These are phyloP conservation scores for Lasioglossum leucozonium DNA, from an alignment of 2,888 invertebrate genomes.

Conservation along the genomic window DNA sequence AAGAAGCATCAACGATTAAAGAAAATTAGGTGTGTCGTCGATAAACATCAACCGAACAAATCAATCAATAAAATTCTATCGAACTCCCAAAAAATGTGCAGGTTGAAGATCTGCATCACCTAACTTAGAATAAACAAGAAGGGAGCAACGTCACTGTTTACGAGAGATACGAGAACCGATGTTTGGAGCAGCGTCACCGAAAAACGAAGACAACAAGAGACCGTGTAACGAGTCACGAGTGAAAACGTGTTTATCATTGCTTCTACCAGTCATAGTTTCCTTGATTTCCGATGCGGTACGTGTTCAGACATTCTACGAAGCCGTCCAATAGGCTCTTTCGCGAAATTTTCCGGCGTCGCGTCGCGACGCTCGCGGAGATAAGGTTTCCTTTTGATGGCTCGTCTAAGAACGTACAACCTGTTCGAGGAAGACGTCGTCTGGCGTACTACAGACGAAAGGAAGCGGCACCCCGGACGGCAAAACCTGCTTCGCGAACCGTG, in stretches of 20 bases:
- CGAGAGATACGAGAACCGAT: not conserved
- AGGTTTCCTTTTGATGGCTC: slow-evolving; percentile 1
- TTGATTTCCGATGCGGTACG: slow-evolving; percentile 30
- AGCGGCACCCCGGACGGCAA: slow-evolving; percentile 35
- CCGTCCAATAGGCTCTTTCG: not conserved
- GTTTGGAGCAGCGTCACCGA: not conserved
- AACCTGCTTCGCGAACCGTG: slow-evolving; percentile 46
- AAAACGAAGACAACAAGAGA: not conserved
- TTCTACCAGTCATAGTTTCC: not conserved
- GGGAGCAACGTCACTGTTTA: not conserved
- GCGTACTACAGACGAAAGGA: slow-evolving; percentile 11
- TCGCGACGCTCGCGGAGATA: not conserved
- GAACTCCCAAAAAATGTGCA: too few relatives aligned
- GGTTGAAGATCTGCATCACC: not conserved
- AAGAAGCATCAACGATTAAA: too few relatives aligned
- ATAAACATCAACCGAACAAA: too few relatives aligned
- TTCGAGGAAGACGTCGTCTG: slow-evolving; percentile 30
- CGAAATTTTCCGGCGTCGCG: slow-evolving; percentile 18
- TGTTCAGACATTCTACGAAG: not conserved
- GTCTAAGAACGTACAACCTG: slow-evolving; percentile 37
- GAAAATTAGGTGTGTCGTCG: too few relatives aligned
- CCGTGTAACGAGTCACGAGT: not conserved
- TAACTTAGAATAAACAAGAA: not conserved
- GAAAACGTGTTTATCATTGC: slow-evolving; percentile 4
- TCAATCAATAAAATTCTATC: too few relatives aligned